Conservation (phyloP, 2,113 vertebrate species). For the Cavia aperea region DNA sequence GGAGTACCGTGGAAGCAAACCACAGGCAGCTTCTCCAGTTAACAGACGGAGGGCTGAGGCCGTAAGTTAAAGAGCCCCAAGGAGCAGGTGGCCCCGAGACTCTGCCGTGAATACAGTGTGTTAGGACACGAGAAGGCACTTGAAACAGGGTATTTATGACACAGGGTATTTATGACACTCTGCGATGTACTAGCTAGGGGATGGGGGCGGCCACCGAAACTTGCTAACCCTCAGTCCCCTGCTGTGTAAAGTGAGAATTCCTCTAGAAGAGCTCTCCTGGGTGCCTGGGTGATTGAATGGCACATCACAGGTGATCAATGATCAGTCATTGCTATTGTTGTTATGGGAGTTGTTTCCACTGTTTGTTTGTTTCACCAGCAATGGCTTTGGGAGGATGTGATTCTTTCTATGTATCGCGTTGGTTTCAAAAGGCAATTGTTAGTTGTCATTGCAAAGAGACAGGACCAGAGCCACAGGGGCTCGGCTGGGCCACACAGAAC, state of each 20-base stretch:
- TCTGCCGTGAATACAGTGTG: not conserved
- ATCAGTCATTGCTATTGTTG: not conserved
- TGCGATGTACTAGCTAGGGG: not conserved
- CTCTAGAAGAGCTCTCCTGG: not conserved
- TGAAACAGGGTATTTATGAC: not conserved
- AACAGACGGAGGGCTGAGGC: not conserved
- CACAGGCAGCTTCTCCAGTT: not conserved
- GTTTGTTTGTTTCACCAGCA: not conserved
- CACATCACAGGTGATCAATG: not conserved
- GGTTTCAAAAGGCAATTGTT: not conserved
- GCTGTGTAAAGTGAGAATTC: not conserved
- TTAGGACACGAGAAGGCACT: not conserved
- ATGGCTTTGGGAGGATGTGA: not conserved
- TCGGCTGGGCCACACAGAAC: not conserved
- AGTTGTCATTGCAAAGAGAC: not conserved
- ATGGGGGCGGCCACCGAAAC: not conserved
- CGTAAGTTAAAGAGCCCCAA: not conserved
- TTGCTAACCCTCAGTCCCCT: not conserved
- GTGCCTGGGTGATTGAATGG: not conserved
- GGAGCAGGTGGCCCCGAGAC: too few relatives aligned
- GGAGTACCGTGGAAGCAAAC: not conserved
- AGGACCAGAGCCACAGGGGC: not conserved
- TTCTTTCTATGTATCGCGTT: not conserved
- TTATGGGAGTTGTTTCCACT: too few relatives aligned
- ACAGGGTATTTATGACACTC: not conserved